phyloP scores from a whole-genome alignment of 1,140 invertebrate species.

The Lordiphosa mommai region DNA sequence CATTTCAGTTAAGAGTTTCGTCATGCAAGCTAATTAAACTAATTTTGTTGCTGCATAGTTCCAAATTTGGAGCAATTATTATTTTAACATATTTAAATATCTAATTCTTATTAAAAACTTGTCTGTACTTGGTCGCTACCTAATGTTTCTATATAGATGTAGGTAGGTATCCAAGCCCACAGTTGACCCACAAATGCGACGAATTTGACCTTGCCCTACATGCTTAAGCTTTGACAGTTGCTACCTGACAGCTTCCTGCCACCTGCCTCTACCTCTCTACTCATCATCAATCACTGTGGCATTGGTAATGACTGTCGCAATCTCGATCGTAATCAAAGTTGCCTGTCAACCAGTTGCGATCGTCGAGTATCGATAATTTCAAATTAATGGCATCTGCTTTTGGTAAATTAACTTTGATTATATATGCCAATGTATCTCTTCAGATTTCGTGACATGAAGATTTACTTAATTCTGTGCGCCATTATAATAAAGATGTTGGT shows the following conservation, averaged over 20 bases:
- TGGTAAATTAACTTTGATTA: slow-evolving; percentile 35
- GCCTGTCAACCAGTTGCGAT: slow-evolving; percentile 42
- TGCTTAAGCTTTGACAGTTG: slow-evolving; percentile 3
- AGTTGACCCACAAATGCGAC: slow-evolving; percentile 18
- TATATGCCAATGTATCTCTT: slow-evolving; percentile 12
- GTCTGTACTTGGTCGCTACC: no score
- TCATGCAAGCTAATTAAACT: no score
- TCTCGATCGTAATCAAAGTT: slow-evolving; percentile 38
- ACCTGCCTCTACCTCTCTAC: slow-evolving; percentile 2
- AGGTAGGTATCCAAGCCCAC: slow-evolving; percentile 10
- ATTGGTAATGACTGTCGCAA: slow-evolving; percentile 40
- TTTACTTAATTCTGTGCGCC: slow-evolving; percentile 31
- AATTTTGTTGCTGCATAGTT: no score
- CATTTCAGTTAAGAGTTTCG: no score
- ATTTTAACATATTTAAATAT: no score
- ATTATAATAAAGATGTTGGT: slow-evolving; percentile 53
- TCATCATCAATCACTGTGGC: slow-evolving; percentile 71
- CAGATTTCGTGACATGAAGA: slow-evolving; percentile 20
- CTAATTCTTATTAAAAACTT: no score
- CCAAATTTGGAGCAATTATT: no score
- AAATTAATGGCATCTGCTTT: slow-evolving; percentile 48
- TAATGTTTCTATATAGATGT: neutral
- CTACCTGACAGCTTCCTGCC: slow-evolving; percentile 3
- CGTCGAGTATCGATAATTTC: slow-evolving; percentile 53
- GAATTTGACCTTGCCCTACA: slow-evolving; percentile 36